Percentiles rank a stretch among this genome's conserved stretches.
These are phyloP conservation scores for Psittacus erithacus DNA, from an alignment of 2,113 vertebrate genomes.

Conservation along the genomic window DNA sequence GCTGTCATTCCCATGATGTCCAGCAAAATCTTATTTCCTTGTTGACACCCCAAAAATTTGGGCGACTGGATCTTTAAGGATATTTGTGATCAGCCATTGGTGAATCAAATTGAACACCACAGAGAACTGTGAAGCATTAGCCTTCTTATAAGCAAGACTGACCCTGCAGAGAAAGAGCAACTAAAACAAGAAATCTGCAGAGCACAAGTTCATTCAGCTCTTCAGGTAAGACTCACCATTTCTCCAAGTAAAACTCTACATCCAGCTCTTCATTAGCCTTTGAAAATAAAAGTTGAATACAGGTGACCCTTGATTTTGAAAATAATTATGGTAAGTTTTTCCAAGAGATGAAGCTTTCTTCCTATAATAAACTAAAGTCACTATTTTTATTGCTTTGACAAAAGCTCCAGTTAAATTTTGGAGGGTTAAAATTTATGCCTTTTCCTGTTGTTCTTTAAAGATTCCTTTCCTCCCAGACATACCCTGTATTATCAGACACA, in stretches of 20 bases:
- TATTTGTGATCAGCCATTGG: not conserved
- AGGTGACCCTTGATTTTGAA: not conserved
- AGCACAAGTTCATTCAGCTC: not conserved
- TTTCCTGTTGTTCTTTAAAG: not conserved
- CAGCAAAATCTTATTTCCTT: not conserved
- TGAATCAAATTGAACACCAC: not conserved
- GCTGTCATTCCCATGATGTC: not conserved
- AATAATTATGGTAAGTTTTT: not conserved
- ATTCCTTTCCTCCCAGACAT: not conserved
- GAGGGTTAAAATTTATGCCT: not conserved
- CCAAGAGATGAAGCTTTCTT: not conserved
- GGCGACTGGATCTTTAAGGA: not conserved
- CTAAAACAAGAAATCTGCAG: not conserved
- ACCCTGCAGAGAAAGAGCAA: not conserved
- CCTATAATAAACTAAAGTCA: not conserved
- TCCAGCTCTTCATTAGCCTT: constrained; percentile 74
- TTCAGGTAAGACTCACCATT: constrained; percentile 72
- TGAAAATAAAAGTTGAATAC: not conserved
- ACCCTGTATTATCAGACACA: not conserved
- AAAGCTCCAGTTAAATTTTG: not conserved
- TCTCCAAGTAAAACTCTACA: constrained; percentile 77
- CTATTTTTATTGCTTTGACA: not conserved
- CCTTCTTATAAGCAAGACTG: not conserved
- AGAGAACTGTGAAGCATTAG: not conserved
- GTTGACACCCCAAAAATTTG: not conserved